Conservation (phyloP, 2,888 invertebrate species). For the Leptothorax acervorum region DNA sequence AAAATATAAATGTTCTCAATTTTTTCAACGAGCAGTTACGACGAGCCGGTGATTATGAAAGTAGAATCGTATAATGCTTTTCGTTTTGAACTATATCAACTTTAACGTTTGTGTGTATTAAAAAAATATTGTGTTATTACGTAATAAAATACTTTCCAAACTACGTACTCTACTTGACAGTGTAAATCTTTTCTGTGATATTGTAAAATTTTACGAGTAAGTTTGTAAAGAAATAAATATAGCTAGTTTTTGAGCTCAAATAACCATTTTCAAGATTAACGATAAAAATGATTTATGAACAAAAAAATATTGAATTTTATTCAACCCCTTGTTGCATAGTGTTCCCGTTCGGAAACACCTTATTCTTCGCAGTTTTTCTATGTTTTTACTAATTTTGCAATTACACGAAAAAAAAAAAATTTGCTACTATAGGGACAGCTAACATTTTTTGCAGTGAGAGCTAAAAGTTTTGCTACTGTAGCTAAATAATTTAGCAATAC, state of each 20-base stretch:
- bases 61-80: neutral
- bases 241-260: neutral
- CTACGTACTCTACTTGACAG: neutral
- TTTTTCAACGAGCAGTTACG: neutral
- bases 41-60: neutral
- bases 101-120: neutral
- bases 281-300: neutral
- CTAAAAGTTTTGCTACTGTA: too few relatives aligned
- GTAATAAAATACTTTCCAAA: neutral
- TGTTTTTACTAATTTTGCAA: too few relatives aligned
- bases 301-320: too few relatives aligned
- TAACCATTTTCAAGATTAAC: neutral
- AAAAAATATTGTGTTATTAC: neutral
- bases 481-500: too few relatives aligned
- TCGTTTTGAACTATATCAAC: neutral
- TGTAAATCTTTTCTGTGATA: neutral
- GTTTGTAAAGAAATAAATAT: conserved; percentile 2
- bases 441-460: too few relatives aligned
- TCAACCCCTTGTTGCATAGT: too few relatives aligned
- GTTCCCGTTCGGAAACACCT: too few relatives aligned
- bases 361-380: too few relatives aligned
- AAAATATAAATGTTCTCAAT: neutral
- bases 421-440: too few relatives aligned
- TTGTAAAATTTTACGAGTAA: neutral
- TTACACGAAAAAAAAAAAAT: too few relatives aligned